Evolutionary conservation across 2,888 invertebrate genomes (phyloP).

Genomic region (Cepaea hortensis): DNA sequence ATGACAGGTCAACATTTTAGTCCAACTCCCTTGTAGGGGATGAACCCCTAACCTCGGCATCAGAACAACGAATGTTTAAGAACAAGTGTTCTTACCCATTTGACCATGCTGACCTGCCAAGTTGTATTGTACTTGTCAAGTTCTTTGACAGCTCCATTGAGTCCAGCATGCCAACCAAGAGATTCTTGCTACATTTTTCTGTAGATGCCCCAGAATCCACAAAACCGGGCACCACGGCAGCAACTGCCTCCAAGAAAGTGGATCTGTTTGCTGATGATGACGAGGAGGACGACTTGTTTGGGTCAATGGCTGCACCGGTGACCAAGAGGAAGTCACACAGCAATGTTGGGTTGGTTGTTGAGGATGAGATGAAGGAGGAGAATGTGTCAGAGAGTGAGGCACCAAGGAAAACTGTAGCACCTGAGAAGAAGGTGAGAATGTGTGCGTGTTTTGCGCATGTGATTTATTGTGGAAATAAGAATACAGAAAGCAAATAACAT

Average conservation of each 20-base stretch:
- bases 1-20: no score
- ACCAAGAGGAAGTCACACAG: slow-evolving; percentile 33
- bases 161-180: neutral
- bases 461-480: no score
- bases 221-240: neutral
- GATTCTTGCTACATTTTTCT: neutral
- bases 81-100: no score
- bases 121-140: no score
- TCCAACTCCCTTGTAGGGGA: no score
- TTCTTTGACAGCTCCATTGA: no score
- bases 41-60: no score
- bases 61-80: no score
- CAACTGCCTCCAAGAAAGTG: slow-evolving; percentile 32
- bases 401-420: slow-evolving; percentile 1
- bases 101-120: no score
- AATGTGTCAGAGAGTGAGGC: slow-evolving; percentile 14
- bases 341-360: slow-evolving; percentile 39
- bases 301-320: neutral
- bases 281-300: slow-evolving; percentile 36
- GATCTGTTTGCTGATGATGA: slow-evolving; percentile 53
- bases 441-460: no score
- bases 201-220: neutral
- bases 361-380: slow-evolving; percentile 28
- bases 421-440: slow-evolving; percentile 39
- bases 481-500: no score